phyloP scores from a whole-genome alignment of 2,113 vertebrate species.

The Tupaia tana region DNA sequence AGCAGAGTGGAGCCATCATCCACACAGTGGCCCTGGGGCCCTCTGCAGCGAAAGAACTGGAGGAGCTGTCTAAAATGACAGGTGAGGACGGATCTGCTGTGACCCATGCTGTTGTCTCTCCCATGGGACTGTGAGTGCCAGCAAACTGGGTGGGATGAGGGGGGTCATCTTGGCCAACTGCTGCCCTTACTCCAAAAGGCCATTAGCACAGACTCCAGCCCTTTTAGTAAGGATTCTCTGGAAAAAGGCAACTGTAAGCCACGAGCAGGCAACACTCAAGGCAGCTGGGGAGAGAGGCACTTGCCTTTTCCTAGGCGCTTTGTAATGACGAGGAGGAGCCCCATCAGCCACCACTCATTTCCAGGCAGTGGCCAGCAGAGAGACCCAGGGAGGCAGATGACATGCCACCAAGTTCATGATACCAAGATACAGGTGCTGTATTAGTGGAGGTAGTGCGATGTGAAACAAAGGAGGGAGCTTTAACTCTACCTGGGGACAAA shows the following conservation, averaged over 20 bases:
- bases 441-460: background rate
- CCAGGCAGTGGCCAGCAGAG: background rate
- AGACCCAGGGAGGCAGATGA: background rate
- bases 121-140: background rate
- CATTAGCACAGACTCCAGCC: background rate
- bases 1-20: constrained; percentile 81
- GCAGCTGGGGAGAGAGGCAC: too few species aligned
- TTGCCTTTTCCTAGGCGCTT: background rate
- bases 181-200: background rate
- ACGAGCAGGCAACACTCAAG: too few species aligned
- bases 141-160: background rate
- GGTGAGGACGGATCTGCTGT: constrained; percentile 63
- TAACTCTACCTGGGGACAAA: background rate
- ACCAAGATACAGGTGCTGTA: background rate
- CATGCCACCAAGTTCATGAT: background rate
- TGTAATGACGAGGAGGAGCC: background rate
- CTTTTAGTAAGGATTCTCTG: background rate
- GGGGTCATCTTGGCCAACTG: background rate
- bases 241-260: too few species aligned
- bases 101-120: background rate
- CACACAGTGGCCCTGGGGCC: constrained; percentile 85
- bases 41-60: constrained; percentile 75
- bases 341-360: background rate
- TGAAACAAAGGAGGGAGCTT: background rate
- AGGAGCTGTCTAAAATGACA: constrained; percentile 82